Base-by-base conservation (phyloP, 1,140 invertebrate genomes). In the Drosophila saltans region DNA sequence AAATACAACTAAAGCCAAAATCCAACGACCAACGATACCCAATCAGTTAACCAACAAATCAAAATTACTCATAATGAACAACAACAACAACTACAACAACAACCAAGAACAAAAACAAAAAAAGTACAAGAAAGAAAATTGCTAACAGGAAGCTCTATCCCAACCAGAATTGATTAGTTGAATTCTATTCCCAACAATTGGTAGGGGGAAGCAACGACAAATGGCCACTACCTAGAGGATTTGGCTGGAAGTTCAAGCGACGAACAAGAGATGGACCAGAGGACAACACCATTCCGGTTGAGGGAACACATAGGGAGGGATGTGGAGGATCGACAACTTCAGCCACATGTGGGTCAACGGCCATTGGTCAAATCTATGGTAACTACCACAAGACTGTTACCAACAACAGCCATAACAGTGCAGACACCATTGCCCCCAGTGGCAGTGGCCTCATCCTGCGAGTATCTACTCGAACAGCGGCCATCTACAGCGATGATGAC, bases 121-220 rank as follows among this genome's bases (percentile, higher is more conserved):
- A 33, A 61, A 4, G 33, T 36, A 41, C 43, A 21, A 66, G 28
- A 30, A 66, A 71, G 74, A 57, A 75, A 76, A 82, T 48, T 62
- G 84, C 83, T 71, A 80, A 70, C 81, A 77, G 81, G 66, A 83
- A 71, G 85, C 89, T 90, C 80, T 90, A 83, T 83, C 84, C 72
- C 83, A 92, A 91, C 91, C 91, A 92, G 91, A 92, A 92, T 92
- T 92, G 91, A 92, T 92, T 92, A 92, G 91, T 92, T 92, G 91
- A 92, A 91, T 91, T 92, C 91, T 92, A 92, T 92, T 92, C 90
- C 91, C 76, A 92, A 92, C 84, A 92, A 92, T 92, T 92, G 91
- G 91, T 92, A 92, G 91, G 91, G 91, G 91, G 91, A 92, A 92
- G 85, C 91, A 91, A 91, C 91, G 91, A 91, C 91, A 91, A 92